Base-by-base conservation (phyloP, 2,888 invertebrate genomes). In the Drosophila limbata region DNA sequence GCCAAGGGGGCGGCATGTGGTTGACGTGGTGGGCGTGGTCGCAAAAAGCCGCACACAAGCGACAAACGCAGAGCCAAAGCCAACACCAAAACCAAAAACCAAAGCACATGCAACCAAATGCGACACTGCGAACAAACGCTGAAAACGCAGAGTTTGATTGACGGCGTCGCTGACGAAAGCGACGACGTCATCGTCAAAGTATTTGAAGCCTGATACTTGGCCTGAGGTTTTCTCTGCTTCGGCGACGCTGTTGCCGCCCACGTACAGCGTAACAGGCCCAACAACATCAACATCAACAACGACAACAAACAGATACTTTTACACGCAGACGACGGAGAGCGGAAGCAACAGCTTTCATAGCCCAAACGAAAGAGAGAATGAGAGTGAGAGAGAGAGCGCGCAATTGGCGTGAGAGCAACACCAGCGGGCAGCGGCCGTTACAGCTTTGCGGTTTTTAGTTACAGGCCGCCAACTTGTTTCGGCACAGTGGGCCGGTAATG, bases 381-480 rank as follows among this genome's bases (percentile, higher is more conserved):
- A 31, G 9, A 31, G 25, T 25, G 17, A 42, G 63, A n/a, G 62
- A 50, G 42, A 67, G 56, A 45, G 48, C 50, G 37, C 25, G 44
- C 39, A 69, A 69, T 71, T 64, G 70, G 53, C 71, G 57, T 70
- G 71, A 64, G 72, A 72, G 65, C 59, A 21, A 42, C 51, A 13
- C 13, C 42, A 13, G 40, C 44, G 59, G 42, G 56, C 62, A 55
- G 60, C 45, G 42, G 44, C 11, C 28, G 70, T 65, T 71, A 83
- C n/a, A 85, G 84, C 86, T 88, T 83, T 86, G 89, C 82, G 84
- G 89, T 88, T 84, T 88, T 88, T 76, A 88, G 84, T 84, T 84
- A 88, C 84, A 84, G 50, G 63, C 70, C 60, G 69, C 52, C 77
- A 87, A 72, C 70, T 87, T 84, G 80, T 69, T 79, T 65, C 15